Base-by-base conservation (phyloP, 2,797 vertebrate genomes). In the Pseudopleuronectes americanus region DNA sequence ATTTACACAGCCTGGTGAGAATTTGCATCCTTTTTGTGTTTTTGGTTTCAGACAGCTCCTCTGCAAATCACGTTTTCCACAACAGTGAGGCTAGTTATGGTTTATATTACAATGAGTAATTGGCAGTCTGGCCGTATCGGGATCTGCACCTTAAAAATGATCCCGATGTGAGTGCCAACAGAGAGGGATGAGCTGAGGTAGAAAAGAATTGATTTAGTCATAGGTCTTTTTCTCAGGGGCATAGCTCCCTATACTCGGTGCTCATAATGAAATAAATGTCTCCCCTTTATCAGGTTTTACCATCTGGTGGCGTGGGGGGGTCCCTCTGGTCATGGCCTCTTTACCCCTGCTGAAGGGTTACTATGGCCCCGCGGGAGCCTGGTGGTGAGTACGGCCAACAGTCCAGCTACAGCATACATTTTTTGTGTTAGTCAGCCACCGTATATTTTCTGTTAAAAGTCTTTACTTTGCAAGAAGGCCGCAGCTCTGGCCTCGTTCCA, bases 331-430 rank as follows among this genome's bases (percentile, higher is more conserved):
- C 79, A 93, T 93, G 79, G 93, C 94, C 58, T 89, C 90, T 66
- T 82, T 95, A 59, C 93, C 92, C 2, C 87, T 95, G 61, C 72
- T 92, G 12, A 93, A 88, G 84, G 92, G 95, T 79, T 94, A 91
- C 91, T 92, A 94, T 24, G 94, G 94, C 74, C 93, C 93, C 21
- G 94, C 94, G 21, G 93, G 95, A 84, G 85, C 93, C 69, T 96
- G 93, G 93, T 84, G 86, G 94, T 95, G 53, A 64, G 92, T 83
- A 87, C 74, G 71, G 43, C 78, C 60, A 16, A 12, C 43, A 2
- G 6, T 61, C 41, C 43, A n/a, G 54, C 66, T 55, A 6, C n/a
- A 22, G 31, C 62, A 38, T 16, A 3, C 4, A 41, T 72, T 68
- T 55, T 67, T 55, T 45, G 55, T 69, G 56, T 43, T 60, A 66